Evolutionary conservation across 2,113 vertebrate species (phyloP).

Genomic region (Steatornis caripensis): DNA sequence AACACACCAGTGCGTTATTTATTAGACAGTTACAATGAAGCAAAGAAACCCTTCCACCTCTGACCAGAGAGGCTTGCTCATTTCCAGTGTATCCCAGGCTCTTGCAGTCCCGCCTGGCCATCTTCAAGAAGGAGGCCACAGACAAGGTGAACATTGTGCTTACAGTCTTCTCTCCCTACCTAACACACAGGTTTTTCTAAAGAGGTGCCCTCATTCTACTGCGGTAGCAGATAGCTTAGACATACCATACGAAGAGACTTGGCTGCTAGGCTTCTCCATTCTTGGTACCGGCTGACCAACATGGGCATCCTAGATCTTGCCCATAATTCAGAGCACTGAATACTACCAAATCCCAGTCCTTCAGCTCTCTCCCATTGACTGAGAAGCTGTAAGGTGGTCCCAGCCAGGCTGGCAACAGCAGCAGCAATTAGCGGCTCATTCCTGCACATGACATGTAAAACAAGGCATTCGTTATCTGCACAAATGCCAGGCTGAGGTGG

Average conservation of each 20-base stretch:
- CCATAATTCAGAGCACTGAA: fast-evolving
- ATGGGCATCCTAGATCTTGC: fast-evolving
- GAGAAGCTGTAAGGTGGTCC: not conserved
- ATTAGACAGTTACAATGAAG: fast-evolving
- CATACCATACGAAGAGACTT: fast-evolving
- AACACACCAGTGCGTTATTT: fast-evolving
- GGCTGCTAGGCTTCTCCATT: fast-evolving
- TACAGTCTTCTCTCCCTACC: not conserved
- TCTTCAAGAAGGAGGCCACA: too few species aligned
- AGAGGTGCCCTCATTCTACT: fast-evolving
- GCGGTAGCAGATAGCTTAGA: not conserved
- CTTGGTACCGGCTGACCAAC: not conserved
- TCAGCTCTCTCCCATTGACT: not conserved
- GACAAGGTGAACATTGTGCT: fast-evolving
- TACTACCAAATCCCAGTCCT: not conserved
- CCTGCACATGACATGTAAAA: slow-evolving; percentile 2
- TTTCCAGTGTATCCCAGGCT: not conserved
- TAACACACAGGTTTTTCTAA: too few species aligned
- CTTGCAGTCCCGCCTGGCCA: not conserved
- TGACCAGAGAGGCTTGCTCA: not conserved
- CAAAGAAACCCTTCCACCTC: not conserved
- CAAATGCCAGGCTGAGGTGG: not conserved
- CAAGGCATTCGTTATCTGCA: slow-evolving; percentile 3
- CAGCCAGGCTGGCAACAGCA: not conserved
- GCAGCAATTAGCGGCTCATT: slow-evolving; percentile 34